Evolutionary conservation across 2,888 invertebrate species (phyloP).

Genomic region (Hyles lineata): DNA sequence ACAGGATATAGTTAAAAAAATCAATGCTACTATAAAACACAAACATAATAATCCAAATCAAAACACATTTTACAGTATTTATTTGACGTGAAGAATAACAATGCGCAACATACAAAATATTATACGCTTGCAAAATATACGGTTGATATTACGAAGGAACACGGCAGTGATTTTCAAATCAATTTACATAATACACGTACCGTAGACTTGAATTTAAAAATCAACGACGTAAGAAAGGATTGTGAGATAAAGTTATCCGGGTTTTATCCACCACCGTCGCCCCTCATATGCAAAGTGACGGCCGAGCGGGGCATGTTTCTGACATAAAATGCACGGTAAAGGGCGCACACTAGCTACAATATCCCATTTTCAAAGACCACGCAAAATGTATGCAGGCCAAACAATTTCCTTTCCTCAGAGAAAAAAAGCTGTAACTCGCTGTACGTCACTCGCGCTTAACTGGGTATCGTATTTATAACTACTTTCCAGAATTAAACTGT

Average conservation of each 20-base stretch:
- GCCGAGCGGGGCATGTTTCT: slow-evolving; percentile 53
- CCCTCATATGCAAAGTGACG: slow-evolving; percentile 65
- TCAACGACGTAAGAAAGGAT: slow-evolving; percentile 62
- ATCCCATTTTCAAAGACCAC: slow-evolving; percentile 51
- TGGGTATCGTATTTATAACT: too few relatives aligned
- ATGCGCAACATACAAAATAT: background rate
- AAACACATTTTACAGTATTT: background rate
- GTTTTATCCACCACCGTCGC: slow-evolving; percentile 56
- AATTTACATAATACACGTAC: slow-evolving; percentile 69
- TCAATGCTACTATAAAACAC: background rate
- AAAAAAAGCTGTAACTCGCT: background rate
- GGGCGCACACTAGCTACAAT: slow-evolving; percentile 48
- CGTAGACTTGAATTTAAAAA: slow-evolving; percentile 69
- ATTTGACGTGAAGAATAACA: background rate
- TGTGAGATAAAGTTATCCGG: slow-evolving; percentile 65
- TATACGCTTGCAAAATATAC: background rate
- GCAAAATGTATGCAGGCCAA: slow-evolving; percentile 40
- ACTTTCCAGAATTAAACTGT: too few relatives aligned
- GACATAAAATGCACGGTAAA: slow-evolving; percentile 64
- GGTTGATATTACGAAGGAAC: background rate
- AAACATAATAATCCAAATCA: too few relatives aligned
- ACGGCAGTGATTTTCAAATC: slow-evolving; percentile 59
- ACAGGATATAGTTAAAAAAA: background rate
- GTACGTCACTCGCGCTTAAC: background rate
- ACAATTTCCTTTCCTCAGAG: slow-evolving; percentile 34